Evolutionary conservation across 2,113 vertebrate species (phyloP).

Genomic region (Perccottus glenii): DNA sequence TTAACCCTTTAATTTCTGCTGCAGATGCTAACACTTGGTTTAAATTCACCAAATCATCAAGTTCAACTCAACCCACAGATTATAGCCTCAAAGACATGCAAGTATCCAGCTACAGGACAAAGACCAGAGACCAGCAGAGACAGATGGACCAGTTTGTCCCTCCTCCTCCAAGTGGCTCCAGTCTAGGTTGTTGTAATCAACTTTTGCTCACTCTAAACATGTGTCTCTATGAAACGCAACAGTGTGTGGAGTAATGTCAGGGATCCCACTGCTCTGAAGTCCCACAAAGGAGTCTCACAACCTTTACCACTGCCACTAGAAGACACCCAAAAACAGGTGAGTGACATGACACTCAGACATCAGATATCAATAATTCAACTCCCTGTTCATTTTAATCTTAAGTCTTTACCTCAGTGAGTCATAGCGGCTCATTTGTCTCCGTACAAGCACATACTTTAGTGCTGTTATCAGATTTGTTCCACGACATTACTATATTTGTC

Average conservation of each 20-base stretch:
- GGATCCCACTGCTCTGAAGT: slow-evolving; percentile 7
- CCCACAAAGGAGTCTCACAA: not conserved
- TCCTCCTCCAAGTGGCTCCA: slow-evolving; percentile 30
- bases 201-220: slow-evolving; percentile 42
- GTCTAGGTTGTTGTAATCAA: slow-evolving; percentile 50
- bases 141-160: slow-evolving; percentile 22
- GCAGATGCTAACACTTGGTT: not conserved
- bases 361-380: not conserved
- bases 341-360: slow-evolving; percentile 13
- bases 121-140: slow-evolving; percentile 19
- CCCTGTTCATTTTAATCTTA: not conserved
- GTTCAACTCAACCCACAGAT: no score
- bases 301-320: not conserved
- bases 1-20: slow-evolving; percentile 48
- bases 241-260: slow-evolving; percentile 32
- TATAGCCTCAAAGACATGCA: slow-evolving; percentile 10
- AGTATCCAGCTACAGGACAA: slow-evolving; percentile 23
- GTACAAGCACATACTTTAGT: slow-evolving; percentile 40
- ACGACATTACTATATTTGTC: slow-evolving; percentile 75
- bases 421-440: not conserved
- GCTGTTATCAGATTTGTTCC: slow-evolving; percentile 53
- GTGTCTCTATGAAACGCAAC: slow-evolving; percentile 36
- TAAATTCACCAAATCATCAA: not conserved
- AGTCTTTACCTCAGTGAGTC: not conserved
- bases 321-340: slow-evolving; percentile 56